Base-by-base conservation (phyloP, 2,888 invertebrate species). In the Priocnemis perturbator region DNA sequence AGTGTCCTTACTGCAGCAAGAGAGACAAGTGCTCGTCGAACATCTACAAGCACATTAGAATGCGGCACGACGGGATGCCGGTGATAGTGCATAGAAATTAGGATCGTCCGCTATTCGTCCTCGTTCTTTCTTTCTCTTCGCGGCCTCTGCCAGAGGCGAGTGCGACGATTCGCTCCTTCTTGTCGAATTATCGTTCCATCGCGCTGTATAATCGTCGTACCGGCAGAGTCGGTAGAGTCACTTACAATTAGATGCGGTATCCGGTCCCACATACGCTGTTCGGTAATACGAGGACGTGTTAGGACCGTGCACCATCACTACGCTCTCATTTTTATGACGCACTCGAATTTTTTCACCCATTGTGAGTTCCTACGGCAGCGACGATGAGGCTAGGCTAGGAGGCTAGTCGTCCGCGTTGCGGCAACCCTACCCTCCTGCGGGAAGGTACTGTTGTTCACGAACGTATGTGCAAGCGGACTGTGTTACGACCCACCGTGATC, bases 11-110 rank as follows among this genome's bases (percentile, higher is more conserved):
- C 65, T 91, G 90, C 79, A 83, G 80, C 71, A 88, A 88, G 60
- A 81, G 83, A 71, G 88, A 94, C 90, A 93, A 94, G 84, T 93
- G 95, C 56, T 87, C 87, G 56, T 88, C 88, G 47, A 88, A 88
- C 67, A 87, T 88, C 68, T 88, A 88, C 74, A 88, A 87, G 69
- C 88, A 88, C 69, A 79, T 88, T 19, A 81, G 88, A 69, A 77
- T 86, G 78, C 85, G 86, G 48, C 88, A 88, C 76, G 80, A 82
- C 20, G 88, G 87, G 17, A 67, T 86, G 63, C 88, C 88, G 5
- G 88, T 87, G 19, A 83, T 77, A n/a, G 86, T 88, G 5, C 82
- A 86, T 55, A 85, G 81, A 67, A 84, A 85, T 67, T 87, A 75
- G 61, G 21, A 17, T 37, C 37, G 37, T 57, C 21, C 47, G 30